These are phyloP conservation scores for Psammodynastes pulverulentus DNA, from an alignment of 2,113 vertebrate genomes.

Conservation along the genomic window DNA sequence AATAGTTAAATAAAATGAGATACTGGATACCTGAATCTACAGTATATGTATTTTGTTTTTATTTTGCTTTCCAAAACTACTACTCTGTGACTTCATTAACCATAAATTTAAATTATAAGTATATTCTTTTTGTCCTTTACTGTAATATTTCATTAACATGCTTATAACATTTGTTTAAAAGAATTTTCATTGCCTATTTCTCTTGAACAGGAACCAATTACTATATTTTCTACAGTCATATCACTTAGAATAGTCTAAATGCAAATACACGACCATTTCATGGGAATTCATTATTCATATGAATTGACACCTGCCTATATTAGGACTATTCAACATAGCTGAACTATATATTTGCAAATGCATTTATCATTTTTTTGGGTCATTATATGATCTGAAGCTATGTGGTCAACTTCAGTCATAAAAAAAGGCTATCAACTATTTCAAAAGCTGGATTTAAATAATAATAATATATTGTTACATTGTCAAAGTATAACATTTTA, in stretches of 20 bases:
- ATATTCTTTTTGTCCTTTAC: background rate
- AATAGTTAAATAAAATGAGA: background rate
- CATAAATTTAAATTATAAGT: background rate
- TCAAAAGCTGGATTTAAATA: background rate
- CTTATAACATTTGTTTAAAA: background rate
- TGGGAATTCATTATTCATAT: background rate
- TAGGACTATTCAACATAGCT: background rate
- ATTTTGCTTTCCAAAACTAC: background rate
- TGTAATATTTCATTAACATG: background rate
- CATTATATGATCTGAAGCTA: background rate
- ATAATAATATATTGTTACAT: background rate
- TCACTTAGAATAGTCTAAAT: background rate
- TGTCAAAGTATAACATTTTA: background rate
- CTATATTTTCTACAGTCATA: background rate
- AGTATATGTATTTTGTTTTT: background rate
- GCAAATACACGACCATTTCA: background rate
- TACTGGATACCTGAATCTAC: background rate
- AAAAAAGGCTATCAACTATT: background rate
- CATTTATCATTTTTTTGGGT: background rate
- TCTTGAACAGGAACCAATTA: background rate
- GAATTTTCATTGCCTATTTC: background rate
- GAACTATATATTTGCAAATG: background rate
- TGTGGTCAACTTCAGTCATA: background rate
- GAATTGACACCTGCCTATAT: background rate
- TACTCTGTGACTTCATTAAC: background rate